phyloP scores from a whole-genome alignment of 2,797 vertebrate genomes.

The Stomatorhinus walkeri region DNA sequence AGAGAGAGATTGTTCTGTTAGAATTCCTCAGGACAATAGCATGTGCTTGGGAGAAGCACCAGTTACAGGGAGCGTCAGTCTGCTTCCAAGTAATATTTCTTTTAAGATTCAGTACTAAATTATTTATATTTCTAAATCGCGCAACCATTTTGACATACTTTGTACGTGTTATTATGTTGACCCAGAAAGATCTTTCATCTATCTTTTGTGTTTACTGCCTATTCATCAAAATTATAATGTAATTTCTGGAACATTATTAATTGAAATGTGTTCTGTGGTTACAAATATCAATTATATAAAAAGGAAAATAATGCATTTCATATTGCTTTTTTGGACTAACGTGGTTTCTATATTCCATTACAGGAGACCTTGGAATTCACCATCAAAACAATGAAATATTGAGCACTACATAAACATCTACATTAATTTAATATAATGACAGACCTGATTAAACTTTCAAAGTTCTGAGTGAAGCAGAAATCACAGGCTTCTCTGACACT shows the following conservation, averaged over 20 bases:
- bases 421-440: background rate
- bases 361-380: background rate
- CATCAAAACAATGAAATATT: background rate
- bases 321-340: background rate
- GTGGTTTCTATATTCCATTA: background rate
- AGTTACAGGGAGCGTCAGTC: background rate
- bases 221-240: background rate
- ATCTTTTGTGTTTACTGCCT: background rate
- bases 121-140: background rate
- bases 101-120: background rate
- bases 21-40: slow-evolving; percentile 4
- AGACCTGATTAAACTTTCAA: background rate
- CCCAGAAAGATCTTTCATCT: background rate
- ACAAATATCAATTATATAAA: background rate
- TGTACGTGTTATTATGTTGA: background rate
- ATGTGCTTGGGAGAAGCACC: background rate
- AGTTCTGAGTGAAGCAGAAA: background rate
- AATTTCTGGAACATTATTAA: background rate
- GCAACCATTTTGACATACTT: background rate
- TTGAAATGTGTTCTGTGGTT: background rate
- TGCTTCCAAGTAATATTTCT: background rate
- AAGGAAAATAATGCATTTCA: background rate
- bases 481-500: background rate
- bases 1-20: background rate
- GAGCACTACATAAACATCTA: background rate